These are phyloP conservation scores for Chirona hameri DNA, from an alignment of 2,888 invertebrate genomes.

Conservation along the genomic window DNA sequence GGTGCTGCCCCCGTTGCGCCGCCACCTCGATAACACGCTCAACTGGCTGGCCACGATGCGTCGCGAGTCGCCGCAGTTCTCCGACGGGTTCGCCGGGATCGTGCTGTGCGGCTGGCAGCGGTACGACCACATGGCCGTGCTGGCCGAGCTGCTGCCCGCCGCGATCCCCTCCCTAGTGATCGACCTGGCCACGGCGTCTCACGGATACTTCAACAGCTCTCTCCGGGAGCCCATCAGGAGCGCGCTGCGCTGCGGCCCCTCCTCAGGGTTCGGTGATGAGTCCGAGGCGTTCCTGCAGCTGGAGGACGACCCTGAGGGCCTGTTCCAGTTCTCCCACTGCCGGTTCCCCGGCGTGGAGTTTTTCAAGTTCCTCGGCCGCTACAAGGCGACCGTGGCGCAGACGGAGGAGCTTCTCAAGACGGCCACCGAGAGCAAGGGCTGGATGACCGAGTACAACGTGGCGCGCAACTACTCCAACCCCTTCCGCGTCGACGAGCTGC, in stretches of 20 bases:
- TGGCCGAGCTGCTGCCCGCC: conserved; percentile 45
- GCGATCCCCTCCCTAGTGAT: conserved; percentile 44
- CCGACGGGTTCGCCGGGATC: conserved; percentile 53
- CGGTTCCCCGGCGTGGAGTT: conserved; percentile 62
- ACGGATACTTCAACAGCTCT: conserved; percentile 59
- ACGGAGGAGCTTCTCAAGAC: conserved; percentile 46
- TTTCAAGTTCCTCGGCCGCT: conserved; percentile 51
- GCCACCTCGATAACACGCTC: conserved; percentile 66
- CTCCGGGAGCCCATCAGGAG: conserved; percentile 51
- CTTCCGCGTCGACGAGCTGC: conserved; percentile 52
- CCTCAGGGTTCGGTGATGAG: conserved; percentile 40
- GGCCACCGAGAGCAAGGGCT: conserved; percentile 52
- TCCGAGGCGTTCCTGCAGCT: conserved; percentile 53
- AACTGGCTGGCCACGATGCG: conserved; percentile 60
- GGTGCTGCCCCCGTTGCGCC: conserved; percentile 61
- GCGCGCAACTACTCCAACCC: conserved; percentile 58
- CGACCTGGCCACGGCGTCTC: conserved; percentile 46
- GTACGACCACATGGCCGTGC: conserved; percentile 45
- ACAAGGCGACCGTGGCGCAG: conserved; percentile 49
- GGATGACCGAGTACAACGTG: conserved; percentile 69
- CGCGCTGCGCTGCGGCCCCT: conserved; percentile 55
- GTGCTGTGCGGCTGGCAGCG: conserved; percentile 54
- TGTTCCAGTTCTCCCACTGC: conserved; percentile 60
- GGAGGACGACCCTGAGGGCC: conserved; percentile 59
- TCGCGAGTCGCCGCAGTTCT: conserved; percentile 54